Conservation (phyloP, 2,888 invertebrate species). For the Gryllus longicercus region DNA sequence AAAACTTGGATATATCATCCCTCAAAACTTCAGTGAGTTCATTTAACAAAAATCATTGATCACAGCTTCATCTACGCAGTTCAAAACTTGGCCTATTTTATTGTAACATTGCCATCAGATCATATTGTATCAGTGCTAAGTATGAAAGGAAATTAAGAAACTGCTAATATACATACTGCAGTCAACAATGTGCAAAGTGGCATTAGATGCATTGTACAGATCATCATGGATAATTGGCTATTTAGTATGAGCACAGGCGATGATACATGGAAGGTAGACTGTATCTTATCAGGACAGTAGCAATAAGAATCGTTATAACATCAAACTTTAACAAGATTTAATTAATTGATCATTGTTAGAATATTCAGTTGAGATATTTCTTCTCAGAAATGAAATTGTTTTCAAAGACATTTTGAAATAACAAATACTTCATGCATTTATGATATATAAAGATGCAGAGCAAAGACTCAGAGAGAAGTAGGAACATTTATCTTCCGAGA, state of each 20-base stretch:
- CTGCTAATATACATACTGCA: not conserved
- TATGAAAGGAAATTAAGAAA: not conserved
- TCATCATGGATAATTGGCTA: conserved; percentile 9
- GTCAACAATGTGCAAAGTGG: conserved; percentile 8
- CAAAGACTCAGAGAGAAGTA: not conserved
- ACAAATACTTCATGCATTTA: conserved; percentile 6
- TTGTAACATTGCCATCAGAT: not conserved
- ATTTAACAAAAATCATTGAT: conserved; percentile 11
- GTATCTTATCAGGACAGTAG: conserved; percentile 1
- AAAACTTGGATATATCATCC: conserved; percentile 9
- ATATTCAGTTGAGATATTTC: not conserved
- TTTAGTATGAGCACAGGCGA: not conserved
- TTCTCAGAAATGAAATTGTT: not conserved
- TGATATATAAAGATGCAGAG: not conserved
- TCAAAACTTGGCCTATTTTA: not conserved
- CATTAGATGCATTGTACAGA: not conserved
- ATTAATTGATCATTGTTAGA: conserved; percentile 7
- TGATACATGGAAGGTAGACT: not conserved
- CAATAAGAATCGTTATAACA: not conserved
- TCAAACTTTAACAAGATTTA: not conserved
- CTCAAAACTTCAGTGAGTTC: conserved; percentile 3
- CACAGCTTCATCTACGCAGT: conserved; percentile 17
- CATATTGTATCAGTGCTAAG: not conserved
- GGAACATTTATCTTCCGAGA: not conserved
- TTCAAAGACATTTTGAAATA: not conserved